Evolutionary conservation across 2,113 vertebrate species (phyloP).

Genomic region (Aplodontia rufa): DNA sequence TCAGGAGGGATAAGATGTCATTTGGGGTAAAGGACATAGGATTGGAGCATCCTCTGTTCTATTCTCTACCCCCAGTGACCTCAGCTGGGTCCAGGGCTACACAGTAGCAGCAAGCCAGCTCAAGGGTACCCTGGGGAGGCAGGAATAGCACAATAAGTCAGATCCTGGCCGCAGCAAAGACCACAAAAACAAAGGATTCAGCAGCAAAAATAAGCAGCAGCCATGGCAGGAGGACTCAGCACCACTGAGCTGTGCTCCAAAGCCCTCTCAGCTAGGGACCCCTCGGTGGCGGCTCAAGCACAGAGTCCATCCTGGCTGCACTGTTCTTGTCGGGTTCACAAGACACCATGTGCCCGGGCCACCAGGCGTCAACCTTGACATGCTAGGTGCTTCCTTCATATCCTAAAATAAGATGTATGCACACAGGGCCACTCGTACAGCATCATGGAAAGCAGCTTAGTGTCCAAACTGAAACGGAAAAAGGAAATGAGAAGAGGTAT

Average conservation of each 20-base stretch:
- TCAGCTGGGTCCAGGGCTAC: not conserved
- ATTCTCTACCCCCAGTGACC: not conserved
- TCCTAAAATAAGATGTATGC: not conserved
- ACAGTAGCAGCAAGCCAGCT: not conserved
- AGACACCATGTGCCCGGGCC: not conserved
- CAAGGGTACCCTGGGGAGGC: not conserved
- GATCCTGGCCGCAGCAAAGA: not conserved
- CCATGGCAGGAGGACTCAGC: not conserved
- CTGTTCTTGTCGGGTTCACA: not conserved
- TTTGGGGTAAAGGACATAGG: not conserved
- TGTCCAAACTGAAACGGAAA: not conserved
- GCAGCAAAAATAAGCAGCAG: not conserved
- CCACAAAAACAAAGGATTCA: not conserved
- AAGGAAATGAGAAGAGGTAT: not conserved
- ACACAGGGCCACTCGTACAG: not conserved
- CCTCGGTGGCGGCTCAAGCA: not conserved
- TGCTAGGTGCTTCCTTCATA: fast-evolving
- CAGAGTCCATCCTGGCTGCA: not conserved
- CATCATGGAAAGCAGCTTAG: not conserved
- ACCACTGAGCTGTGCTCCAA: not conserved
- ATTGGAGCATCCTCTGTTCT: not conserved
- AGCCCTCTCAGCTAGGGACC: not conserved
- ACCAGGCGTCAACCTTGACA: not conserved
- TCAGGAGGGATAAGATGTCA: not conserved
- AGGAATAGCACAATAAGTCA: not conserved